Evolutionary conservation across 2,797 vertebrate species (phyloP).

Genomic region (Neopelma chrysocephalum): DNA sequence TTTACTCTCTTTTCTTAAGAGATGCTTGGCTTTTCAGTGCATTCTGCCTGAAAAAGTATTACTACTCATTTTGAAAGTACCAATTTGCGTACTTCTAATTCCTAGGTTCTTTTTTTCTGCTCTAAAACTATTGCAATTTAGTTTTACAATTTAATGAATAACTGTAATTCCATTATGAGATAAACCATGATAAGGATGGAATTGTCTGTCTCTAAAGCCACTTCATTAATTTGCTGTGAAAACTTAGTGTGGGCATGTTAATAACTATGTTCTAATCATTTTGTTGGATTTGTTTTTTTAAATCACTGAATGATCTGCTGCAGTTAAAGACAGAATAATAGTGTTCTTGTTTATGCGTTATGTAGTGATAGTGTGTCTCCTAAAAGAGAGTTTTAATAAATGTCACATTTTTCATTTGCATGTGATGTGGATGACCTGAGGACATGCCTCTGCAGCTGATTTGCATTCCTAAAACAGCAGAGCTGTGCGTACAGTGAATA

Average conservation of each 20-base stretch:
- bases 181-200: background rate
- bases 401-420: background rate
- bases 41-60: background rate
- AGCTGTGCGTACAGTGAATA: slow-evolving; percentile 27
- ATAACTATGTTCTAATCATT: background rate
- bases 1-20: background rate
- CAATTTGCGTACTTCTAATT: background rate
- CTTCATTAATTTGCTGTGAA: background rate
- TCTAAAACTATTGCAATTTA: background rate
- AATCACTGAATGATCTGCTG: background rate
- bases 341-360: background rate
- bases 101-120: background rate
- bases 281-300: background rate
- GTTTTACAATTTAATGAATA: background rate
- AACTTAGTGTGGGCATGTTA: background rate
- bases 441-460: slow-evolving; percentile 33
- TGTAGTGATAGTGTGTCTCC: background rate
- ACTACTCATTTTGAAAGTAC: background rate
- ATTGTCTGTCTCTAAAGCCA: background rate
- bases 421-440: background rate
- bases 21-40: background rate
- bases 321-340: background rate
- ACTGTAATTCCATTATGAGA: background rate
- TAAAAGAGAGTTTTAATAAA: background rate
- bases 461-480: slow-evolving; percentile 38